A percentile compares a stretch with the other conserved stretches of the same genome.
Evolutionary conservation across 2,113 vertebrate species (phyloP).

Genomic region (Mustela nigripes): DNA sequence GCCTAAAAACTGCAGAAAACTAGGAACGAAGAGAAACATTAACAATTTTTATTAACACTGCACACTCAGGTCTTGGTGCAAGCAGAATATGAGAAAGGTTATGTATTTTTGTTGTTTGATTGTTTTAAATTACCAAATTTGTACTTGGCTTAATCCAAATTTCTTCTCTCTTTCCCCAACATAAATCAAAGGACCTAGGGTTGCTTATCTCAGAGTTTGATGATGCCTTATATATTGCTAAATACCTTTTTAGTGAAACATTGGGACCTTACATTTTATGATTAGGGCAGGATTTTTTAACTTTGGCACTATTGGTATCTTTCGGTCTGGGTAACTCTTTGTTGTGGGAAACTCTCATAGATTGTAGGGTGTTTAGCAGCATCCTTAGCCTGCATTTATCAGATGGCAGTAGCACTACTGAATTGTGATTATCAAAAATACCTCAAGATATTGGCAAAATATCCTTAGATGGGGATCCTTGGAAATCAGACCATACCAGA

Average conservation of each 20-base stretch:
- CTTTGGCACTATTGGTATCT: no score
- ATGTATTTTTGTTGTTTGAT: neutral
- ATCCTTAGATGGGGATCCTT: neutral
- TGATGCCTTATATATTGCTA: neutral
- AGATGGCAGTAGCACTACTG: neutral
- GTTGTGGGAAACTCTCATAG: neutral
- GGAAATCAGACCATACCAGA: neutral
- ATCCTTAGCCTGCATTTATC: neutral
- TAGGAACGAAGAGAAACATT: constrained; percentile 17
- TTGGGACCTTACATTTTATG: neutral
- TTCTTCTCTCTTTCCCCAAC: neutral
- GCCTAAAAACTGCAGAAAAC: neutral
- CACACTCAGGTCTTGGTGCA: neutral
- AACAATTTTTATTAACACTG: neutral
- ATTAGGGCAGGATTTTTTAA: neutral
- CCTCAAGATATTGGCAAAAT: neutral
- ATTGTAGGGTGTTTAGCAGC: neutral
- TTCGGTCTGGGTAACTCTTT: neutral
- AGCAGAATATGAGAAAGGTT: neutral
- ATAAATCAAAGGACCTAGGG: neutral
- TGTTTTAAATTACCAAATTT: neutral
- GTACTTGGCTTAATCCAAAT: neutral
- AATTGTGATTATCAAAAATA: neutral
- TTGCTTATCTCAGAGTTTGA: neutral
- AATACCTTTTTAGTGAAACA: neutral